Base-by-base conservation (phyloP, 2,113 vertebrate genomes). In the Hypomesus transpacificus region DNA sequence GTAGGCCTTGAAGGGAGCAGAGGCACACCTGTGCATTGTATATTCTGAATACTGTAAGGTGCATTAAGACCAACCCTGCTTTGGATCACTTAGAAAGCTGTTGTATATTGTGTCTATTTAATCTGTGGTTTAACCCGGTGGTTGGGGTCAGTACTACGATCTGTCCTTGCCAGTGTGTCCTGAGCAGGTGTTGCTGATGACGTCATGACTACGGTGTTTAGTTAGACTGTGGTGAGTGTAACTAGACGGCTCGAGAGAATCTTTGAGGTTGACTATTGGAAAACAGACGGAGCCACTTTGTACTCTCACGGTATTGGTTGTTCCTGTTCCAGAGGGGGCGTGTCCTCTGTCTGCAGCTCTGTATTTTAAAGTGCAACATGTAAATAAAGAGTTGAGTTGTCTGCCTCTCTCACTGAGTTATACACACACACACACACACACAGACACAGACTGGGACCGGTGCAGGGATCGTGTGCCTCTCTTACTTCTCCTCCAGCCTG, bases 71-170 rank as follows among this genome's bases (percentile, higher is more conserved):
- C 81, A 92, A 94, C 92, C 39, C 93, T 93, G 92, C 93, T 95
- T 93, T 93, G 92, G 92, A 92, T 93, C 90, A 92, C 90, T 93
- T 91, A 91, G 90, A 93, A 81, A 80, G 80, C 86, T 91, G 93
- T 94, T 92, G 93, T 95, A 94, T 94, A 94, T 94, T 93, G 91
- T 95, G 95, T 91, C 88, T 88, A 94, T 93, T 92, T 88, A 92
- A 93, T 91, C 90, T 91, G 92, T 94, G 93, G 92, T 93, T 94
- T 92, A 89, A 91, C 94, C 88, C 92, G 91, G 76, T 82, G 70
- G 75, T 83, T 69, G 68, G 74, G 85, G 82, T 79, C 68, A 83
- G 83, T 77, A 75, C 79, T 78, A 74, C 84, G 91, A 93, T 90
- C 88, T 67, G 77, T 73, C 77, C 75, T 78, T 80, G 88, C 91